Evolutionary conservation across 2,113 vertebrate genomes (phyloP).

Genomic region (Edolisoma coerulescens): DNA sequence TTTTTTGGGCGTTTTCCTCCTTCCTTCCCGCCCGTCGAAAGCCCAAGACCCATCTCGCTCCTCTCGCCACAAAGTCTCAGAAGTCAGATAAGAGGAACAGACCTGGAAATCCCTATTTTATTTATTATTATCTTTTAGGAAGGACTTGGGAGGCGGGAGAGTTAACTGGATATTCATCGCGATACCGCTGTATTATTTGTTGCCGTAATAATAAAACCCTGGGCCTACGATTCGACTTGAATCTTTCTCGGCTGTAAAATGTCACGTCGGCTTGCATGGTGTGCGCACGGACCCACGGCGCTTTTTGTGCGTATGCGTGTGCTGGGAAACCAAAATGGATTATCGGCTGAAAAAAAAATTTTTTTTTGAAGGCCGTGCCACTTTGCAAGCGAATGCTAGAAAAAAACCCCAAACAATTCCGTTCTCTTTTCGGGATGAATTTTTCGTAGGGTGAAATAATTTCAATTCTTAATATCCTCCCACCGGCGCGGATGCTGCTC

Average conservation of each 20-base stretch:
- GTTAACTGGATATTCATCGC: constrained; percentile 2
- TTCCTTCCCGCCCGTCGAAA: not conserved
- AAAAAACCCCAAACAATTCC: not conserved
- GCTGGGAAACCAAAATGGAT: not conserved
- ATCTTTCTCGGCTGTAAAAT: not conserved
- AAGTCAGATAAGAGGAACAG: constrained; percentile 7
- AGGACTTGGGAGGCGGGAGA: not conserved
- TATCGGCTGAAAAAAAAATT: not conserved
- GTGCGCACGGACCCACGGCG: not conserved
- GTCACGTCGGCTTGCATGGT: not conserved
- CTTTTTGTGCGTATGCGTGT: not conserved
- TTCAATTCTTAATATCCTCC: not conserved
- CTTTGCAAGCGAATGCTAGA: not conserved
- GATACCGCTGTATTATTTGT: not conserved
- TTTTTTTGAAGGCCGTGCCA: not conserved
- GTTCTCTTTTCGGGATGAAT: not conserved
- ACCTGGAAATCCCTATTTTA: not conserved
- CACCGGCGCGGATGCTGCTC: not conserved
- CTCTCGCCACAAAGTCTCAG: not conserved
- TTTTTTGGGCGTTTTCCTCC: not conserved
- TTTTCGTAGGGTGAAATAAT: not conserved
- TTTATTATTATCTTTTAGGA: not conserved
- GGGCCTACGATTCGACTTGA: constrained; percentile 30
- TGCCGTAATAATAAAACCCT: constrained; percentile 17
- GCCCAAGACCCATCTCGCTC: not conserved